phyloP scores from a whole-genome alignment of 1,140 invertebrate genomes.

The Hyphantria cunea region DNA sequence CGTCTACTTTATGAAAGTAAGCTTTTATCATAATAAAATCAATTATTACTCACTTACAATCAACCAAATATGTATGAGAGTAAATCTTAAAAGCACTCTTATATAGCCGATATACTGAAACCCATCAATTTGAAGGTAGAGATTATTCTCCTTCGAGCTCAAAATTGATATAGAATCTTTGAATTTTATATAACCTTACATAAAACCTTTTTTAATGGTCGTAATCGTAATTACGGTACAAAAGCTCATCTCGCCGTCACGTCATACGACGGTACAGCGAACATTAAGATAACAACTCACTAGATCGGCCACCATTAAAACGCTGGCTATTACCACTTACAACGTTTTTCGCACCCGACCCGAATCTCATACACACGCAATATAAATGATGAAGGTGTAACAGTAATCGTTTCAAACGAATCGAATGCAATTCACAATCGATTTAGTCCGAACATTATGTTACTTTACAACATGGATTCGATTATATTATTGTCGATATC shows the following conservation, averaged over 20 bases:
- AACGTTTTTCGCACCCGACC: conserved; percentile 37
- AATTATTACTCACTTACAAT: no score
- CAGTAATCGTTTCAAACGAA: conserved; percentile 58
- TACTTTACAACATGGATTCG: conserved; percentile 21
- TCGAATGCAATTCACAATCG: conserved; percentile 46
- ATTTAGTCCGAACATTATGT: conserved; percentile 26
- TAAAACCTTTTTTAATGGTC: not conserved
- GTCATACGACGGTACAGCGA: not conserved
- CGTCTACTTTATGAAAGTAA: no score
- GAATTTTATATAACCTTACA: not conserved
- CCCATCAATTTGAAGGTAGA: no score
- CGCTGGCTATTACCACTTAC: conserved; percentile 42
- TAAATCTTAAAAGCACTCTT: no score
- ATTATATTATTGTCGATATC: conserved; percentile 25
- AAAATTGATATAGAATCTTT: no score
- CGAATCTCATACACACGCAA: conserved; percentile 61
- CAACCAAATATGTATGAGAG: no score
- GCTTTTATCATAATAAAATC: no score
- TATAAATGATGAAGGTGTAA: conserved; percentile 63
- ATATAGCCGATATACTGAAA: no score
- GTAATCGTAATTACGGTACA: not conserved
- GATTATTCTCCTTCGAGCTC: no score
- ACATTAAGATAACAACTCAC: conserved; percentile 16
- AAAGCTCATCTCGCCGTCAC: not conserved
- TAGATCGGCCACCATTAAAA: conserved; percentile 39